Evolutionary conservation across 2,888 invertebrate genomes (phyloP).

Genomic region (Troilus luridus): DNA sequence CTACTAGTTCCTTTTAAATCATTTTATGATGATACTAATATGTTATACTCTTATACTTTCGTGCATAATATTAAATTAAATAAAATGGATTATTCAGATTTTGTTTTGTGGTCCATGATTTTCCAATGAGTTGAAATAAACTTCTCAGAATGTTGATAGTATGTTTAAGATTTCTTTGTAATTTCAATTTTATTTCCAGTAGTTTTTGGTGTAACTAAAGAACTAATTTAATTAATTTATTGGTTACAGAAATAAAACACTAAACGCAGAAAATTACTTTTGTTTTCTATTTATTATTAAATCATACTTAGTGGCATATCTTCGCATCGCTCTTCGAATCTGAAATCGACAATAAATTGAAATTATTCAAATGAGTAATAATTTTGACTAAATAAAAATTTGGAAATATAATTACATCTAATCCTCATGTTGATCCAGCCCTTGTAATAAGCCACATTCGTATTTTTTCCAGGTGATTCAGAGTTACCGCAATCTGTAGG

Average conservation of each 20-base stretch:
- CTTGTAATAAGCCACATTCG: neutral
- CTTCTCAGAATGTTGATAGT: no score
- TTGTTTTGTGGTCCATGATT: no score
- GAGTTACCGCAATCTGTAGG: neutral
- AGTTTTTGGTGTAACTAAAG: no score
- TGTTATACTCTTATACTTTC: no score
- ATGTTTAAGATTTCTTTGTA: no score
- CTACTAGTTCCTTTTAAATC: no score
- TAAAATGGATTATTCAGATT: no score
- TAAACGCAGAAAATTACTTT: neutral
- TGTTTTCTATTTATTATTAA: neutral
- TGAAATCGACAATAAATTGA: neutral
- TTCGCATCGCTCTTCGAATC: neutral
- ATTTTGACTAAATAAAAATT: no score
- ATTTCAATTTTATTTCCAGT: no score
- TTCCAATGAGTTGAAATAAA: no score
- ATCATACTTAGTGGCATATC: neutral
- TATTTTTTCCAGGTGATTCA: neutral
- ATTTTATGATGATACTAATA: no score
- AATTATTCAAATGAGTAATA: neutral
- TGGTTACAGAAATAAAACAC: neutral
- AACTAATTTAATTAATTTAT: neutral
- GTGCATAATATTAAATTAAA: no score
- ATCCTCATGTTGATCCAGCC: neutral
- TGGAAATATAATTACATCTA: neutral